A percentile compares a stretch with the other conserved stretches of the same genome.
Conservation (phyloP, 2,797 vertebrate genomes). For the Sandelia bainsii region DNA sequence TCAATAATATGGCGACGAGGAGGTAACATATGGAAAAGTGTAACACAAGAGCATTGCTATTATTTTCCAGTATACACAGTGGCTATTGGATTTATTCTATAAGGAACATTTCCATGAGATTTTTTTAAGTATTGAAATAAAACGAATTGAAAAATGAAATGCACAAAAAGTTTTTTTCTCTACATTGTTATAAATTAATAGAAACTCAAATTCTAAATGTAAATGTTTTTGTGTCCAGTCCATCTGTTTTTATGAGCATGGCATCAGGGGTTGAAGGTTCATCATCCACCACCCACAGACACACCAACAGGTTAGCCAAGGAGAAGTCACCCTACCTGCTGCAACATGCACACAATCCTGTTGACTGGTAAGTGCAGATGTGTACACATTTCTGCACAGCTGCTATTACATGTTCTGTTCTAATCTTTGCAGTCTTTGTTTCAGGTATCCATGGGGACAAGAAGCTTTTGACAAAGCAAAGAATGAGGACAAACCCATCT, state of each 20-base stretch:
- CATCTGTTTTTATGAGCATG: constrained; percentile 76
- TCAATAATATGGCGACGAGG: no score
- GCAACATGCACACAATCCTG: constrained; percentile 94
- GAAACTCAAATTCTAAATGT: background rate
- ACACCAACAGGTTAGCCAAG: constrained; percentile 87
- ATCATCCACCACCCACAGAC: constrained; percentile 45
- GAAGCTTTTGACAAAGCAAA: constrained; percentile 95
- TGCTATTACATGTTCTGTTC: background rate
- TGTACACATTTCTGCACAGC: background rate
- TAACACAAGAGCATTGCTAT: no score
- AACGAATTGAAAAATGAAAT: no score
- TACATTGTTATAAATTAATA: background rate
- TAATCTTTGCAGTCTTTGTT: background rate
- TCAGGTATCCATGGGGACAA: constrained; percentile 94
- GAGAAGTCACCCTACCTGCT: constrained; percentile 94
- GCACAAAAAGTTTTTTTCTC: background rate
- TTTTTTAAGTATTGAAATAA: no score
- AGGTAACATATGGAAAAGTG: no score
- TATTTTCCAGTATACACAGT: no score
- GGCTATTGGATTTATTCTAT: background rate
- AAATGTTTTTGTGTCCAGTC: constrained; percentile 45
- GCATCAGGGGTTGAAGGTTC: constrained; percentile 76
- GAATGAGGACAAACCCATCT: constrained; percentile 92
- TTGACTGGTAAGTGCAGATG: constrained; percentile 90
- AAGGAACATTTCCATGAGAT: background rate